These are phyloP conservation scores for Dyspetes luteomarginatus DNA, from an alignment of 2,888 invertebrate species.

Conservation along the genomic window DNA sequence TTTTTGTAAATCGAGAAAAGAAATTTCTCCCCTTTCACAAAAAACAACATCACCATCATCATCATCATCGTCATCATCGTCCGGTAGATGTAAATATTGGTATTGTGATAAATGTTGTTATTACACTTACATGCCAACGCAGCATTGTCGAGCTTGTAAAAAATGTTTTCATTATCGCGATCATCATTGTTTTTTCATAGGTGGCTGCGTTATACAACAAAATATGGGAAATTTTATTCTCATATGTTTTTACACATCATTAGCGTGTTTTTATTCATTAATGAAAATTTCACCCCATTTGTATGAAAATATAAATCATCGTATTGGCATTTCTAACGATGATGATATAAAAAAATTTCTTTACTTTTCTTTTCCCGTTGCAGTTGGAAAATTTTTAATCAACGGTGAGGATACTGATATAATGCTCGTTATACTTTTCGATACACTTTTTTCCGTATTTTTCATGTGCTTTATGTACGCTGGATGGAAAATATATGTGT, in stretches of 20 bases:
- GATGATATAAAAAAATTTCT: constrained; percentile 38
- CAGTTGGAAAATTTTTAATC: constrained; percentile 70
- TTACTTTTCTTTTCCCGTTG: constrained; percentile 77
- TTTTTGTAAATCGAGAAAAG: not conserved
- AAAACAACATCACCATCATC: too few species aligned
- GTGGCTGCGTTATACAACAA: constrained; percentile 75
- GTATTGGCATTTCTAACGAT: constrained; percentile 52
- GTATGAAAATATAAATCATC: constrained; percentile 71
- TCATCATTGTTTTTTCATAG: constrained; percentile 79
- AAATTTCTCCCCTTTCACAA: not conserved
- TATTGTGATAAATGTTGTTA: constrained; percentile 75
- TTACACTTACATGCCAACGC: constrained; percentile 74
- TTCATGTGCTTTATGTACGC: constrained; percentile 73
- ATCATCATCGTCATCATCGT: not conserved
- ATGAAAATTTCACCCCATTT: constrained; percentile 72
- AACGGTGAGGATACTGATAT: constrained; percentile 71
- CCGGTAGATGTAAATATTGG: constrained; percentile 72
- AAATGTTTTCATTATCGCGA: constrained; percentile 78
- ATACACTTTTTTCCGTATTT: constrained; percentile 72
- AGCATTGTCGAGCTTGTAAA: constrained; percentile 74
- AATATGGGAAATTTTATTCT: constrained; percentile 79
- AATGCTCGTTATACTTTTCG: constrained; percentile 73
- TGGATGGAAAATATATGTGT: constrained; percentile 75
- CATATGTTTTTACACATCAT: constrained; percentile 75
- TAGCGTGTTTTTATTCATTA: constrained; percentile 75